phyloP scores from a whole-genome alignment of 1,140 invertebrate species.

The Druon quercuslanigerum region DNA sequence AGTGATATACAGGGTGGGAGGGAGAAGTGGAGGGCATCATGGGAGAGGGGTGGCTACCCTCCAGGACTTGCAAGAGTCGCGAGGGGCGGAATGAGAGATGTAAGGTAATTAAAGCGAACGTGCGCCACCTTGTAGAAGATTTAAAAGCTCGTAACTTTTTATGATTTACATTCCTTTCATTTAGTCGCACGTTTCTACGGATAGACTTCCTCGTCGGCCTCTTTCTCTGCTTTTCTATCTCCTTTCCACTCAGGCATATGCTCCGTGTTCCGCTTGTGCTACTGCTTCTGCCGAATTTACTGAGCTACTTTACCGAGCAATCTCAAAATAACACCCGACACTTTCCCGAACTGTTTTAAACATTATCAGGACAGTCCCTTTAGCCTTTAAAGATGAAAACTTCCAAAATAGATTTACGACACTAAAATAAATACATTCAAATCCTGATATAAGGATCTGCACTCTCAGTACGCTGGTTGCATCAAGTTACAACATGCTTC shows the following conservation, averaged over 20 bases:
- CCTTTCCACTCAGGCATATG: conserved; percentile 51
- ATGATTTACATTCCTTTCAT: conserved; percentile 77
- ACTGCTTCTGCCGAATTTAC: conserved; percentile 16
- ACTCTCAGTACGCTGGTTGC: too few relatives aligned
- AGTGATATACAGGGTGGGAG: conserved; percentile 49
- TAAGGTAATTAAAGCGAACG: conserved; percentile 76
- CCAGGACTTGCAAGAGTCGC: conserved; percentile 41
- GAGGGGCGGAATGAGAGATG: conserved; percentile 72
- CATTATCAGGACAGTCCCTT: conserved; percentile 26
- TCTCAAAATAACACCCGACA: conserved; percentile 56
- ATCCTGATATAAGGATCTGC: too few relatives aligned
- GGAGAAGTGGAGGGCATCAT: conserved; percentile 30
- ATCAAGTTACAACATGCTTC: too few relatives aligned
- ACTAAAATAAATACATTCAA: too few relatives aligned
- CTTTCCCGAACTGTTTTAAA: conserved; percentile 46
- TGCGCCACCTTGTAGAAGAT: conserved; percentile 75
- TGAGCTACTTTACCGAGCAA: conserved; percentile 31
- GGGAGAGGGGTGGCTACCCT: conserved; percentile 42
- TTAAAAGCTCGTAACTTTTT: conserved; percentile 77
- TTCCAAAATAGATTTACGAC: too few relatives aligned
- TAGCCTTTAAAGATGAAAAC: too few relatives aligned
- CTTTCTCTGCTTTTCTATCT: conserved; percentile 36
- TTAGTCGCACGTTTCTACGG: conserved; percentile 72
- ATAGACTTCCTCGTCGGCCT: conserved; percentile 60
- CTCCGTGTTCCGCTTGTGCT: conserved; percentile 36